phyloP scores from a whole-genome alignment of 2,888 invertebrate species.

The Lithophane socia region DNA sequence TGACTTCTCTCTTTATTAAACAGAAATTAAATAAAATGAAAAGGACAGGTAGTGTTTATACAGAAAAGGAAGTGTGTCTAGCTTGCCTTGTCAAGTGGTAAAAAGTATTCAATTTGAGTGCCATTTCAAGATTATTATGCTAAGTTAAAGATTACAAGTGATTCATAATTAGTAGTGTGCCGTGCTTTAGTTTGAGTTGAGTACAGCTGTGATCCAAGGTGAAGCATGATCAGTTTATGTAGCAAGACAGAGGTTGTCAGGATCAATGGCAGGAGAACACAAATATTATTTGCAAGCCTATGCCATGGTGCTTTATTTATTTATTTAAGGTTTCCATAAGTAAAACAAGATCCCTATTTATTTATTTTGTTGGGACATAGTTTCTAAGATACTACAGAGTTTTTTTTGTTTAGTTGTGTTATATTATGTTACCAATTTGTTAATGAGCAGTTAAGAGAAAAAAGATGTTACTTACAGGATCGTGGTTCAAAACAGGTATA shows the following conservation, averaged over 20 bases:
- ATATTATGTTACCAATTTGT: no score
- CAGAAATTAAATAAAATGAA: neutral
- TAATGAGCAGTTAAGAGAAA: neutral
- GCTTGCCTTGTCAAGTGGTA: neutral
- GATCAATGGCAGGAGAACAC: neutral
- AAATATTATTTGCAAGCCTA: neutral
- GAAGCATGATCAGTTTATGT: neutral
- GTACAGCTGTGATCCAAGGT: neutral
- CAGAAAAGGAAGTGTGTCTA: neutral
- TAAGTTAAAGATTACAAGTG: neutral
- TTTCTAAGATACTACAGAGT: neutral
- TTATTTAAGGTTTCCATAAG: neutral
- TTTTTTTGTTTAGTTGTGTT: neutral
- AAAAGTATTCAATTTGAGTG: neutral
- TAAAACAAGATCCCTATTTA: neutral
- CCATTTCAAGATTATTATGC: constrained; percentile 19
- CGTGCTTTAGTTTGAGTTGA: neutral
- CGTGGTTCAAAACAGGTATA: constrained; percentile 91
- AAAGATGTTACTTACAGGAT: constrained; percentile 82
- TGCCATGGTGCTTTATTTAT: neutral
- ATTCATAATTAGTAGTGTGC: neutral
- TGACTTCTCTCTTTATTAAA: neutral
- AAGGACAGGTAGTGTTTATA: neutral
- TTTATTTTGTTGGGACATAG: neutral
- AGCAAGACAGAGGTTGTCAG: neutral